Evolutionary conservation across 2,888 invertebrate genomes (phyloP).

Genomic region (Dinocampus coccinellae): DNA sequence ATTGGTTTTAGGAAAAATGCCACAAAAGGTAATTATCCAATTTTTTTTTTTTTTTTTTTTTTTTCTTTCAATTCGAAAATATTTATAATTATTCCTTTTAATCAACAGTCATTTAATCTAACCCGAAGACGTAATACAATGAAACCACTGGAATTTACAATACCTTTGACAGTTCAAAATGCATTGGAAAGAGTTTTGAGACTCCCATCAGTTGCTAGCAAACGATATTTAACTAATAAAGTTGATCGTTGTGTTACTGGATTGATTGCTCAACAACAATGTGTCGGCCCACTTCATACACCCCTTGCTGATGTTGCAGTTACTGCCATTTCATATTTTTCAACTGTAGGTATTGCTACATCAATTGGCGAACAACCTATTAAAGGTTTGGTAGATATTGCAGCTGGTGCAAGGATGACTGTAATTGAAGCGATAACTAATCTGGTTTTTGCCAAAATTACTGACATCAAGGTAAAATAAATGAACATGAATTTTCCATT

Average conservation of each 20-base stretch:
- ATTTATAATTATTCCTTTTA: background rate
- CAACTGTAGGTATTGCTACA: conserved; percentile 87
- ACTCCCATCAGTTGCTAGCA: conserved; percentile 93
- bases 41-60: too few relatives aligned
- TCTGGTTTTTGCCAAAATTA: conserved; percentile 81
- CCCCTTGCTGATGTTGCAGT: conserved; percentile 96
- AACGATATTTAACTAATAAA: conserved; percentile 95
- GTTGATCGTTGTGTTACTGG: conserved; percentile 96
- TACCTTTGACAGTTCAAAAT: conserved; percentile 74
- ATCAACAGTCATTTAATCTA: conserved; percentile 74
- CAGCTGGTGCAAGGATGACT: conserved; percentile 92
- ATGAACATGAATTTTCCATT: background rate
- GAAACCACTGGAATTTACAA: conserved; percentile 73
- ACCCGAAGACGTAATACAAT: conserved; percentile 71
- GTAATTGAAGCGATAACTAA: conserved; percentile 96
- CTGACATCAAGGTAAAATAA: conserved; percentile 70
- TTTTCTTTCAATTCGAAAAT: too few relatives aligned
- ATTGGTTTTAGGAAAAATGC: conserved; percentile 90
- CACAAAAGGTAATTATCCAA: conserved; percentile 74
- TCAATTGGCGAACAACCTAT: conserved; percentile 98
- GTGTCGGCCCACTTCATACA: conserved; percentile 96
- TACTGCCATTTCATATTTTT: conserved; percentile 87
- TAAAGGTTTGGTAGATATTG: conserved; percentile 87
- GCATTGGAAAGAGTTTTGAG: conserved; percentile 85
- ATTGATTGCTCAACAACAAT: conserved; percentile 96